Conservation (phyloP, 1,140 invertebrate species). For the Drosophila truncata region DNA sequence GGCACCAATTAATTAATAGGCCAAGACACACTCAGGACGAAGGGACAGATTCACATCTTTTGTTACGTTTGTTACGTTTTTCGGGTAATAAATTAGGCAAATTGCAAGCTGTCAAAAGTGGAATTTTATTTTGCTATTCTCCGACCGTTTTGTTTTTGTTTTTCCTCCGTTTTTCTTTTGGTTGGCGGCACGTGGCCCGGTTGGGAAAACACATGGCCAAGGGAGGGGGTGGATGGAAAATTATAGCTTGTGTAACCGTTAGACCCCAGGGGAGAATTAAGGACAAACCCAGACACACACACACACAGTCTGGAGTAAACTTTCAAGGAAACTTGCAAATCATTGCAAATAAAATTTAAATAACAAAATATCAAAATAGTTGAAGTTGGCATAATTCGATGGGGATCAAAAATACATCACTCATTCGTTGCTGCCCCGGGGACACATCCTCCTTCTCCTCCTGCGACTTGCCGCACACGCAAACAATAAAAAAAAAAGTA, state of each 20-base stretch:
- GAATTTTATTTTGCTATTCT: constrained; percentile 47
- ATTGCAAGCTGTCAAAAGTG: constrained; percentile 69
- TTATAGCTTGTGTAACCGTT: constrained; percentile 24
- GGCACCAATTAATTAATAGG: constrained; percentile 52
- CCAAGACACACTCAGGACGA: constrained; percentile 4
- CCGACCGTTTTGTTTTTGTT: constrained; percentile 48
- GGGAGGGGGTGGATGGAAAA: neutral
- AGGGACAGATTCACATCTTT: constrained; percentile 30
- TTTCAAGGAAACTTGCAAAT: constrained; percentile 35
- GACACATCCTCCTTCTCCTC: constrained; percentile 11
- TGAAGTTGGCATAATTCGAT: constrained; percentile 27
- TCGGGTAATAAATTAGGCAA: constrained; percentile 68
- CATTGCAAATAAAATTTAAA: constrained; percentile 33
- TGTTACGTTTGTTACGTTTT: constrained; percentile 36
- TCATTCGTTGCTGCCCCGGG: constrained; percentile 5
- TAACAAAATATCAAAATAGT: constrained; percentile 32
- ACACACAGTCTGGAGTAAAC: constrained; percentile 16
- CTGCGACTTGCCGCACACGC: constrained; percentile 53
- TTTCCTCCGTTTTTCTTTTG: constrained; percentile 27
- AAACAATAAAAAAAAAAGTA: constrained; percentile 57
- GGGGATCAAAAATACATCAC: constrained; percentile 42
- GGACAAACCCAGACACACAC: neutral
- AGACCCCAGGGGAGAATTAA: constrained; percentile 25
- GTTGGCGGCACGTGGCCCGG: constrained; percentile 37
- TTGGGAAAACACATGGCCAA: constrained; percentile 43